Evolutionary conservation across 2,113 vertebrate genomes (phyloP), one percentile per base, ranked within the genome.

Genomic region (Syrrhaptes paradoxus): DNA sequence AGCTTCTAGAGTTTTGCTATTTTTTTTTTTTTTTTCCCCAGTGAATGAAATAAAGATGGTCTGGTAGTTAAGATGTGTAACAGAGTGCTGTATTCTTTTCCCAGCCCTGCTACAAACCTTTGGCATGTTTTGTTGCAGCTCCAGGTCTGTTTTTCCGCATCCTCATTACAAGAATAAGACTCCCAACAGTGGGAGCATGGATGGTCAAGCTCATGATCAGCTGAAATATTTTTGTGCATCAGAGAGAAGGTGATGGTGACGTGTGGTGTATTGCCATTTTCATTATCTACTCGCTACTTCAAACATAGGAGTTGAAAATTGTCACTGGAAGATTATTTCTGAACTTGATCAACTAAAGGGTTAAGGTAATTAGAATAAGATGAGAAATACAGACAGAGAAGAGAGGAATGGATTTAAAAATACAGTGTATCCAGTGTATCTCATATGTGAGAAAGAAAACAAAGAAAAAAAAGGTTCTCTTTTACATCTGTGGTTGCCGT

Each of bases 311-410:
- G 19, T 49, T 91, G 48, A 86, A 81, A 84, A 88, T 71, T 62
- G 25, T 84, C 52, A 29, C 72, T 48, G 32, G 21, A 89, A 89
- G 83, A 81, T 63, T 63, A 22, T 81, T 90, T 74, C 49, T 86
- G 73, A 85, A 78, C 59, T 76, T 45, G n/a, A 52, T 85, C 82
- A 78, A 89, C 28, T 2, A 11, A 81, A 71, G 51, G 32, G 17
- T 80, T 93, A 85, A 95, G 90, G 90, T 96, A 88, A 94, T 83
- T 63, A 46, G 73, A 88, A 43, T 75, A 72, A 84, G 17, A 34
- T 26, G 34, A 82, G 32, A 82, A 58, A 75, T 58, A 29, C 9
- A 65, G 28, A 21, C 17, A 43, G 63, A 52, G 34, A 51, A 34
- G 62, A 63, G 26, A 85, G 29, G 29, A 79, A 76, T 20, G 34